Conservation (phyloP, 2,797 vertebrate genomes). For the Siniperca scherzeri region DNA sequence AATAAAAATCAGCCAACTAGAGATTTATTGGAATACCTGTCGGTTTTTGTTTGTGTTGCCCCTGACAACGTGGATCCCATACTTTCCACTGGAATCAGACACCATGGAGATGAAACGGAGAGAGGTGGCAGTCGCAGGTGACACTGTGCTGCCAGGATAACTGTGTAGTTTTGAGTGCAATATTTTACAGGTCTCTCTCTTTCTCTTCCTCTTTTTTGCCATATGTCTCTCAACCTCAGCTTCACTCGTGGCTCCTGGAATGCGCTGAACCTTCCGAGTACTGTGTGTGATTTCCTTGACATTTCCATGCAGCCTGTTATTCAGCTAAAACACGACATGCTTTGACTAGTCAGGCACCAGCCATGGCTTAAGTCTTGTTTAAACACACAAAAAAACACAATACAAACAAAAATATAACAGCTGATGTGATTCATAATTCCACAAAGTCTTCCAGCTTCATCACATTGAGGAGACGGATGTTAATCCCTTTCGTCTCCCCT, state of each 20-base stretch:
- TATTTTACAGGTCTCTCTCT: constrained; percentile 83
- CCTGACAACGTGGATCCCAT: constrained; percentile 81
- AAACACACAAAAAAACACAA: constrained; percentile 62
- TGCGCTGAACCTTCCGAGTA: constrained; percentile 68
- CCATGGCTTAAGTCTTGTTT: constrained; percentile 67
- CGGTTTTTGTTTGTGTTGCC: constrained; percentile 83
- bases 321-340: constrained; percentile 80
- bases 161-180: constrained; percentile 88
- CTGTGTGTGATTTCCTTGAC: constrained; percentile 73
- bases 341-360: constrained; percentile 81
- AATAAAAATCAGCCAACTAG: constrained; percentile 84
- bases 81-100: constrained; percentile 85
- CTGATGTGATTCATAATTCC: constrained; percentile 65
- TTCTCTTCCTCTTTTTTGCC: constrained; percentile 36
- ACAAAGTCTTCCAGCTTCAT: constrained; percentile 68
- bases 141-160: constrained; percentile 78
- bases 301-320: constrained; percentile 80
- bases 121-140: constrained; percentile 79
- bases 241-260: constrained; percentile 71
- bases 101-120: constrained; percentile 81
- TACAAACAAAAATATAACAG: constrained; percentile 56
- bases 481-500: constrained; percentile 50
- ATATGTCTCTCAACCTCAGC: constrained; percentile 67
- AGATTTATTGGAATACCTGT: constrained; percentile 86
- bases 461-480: constrained; percentile 50